Conservation (phyloP, 2,113 vertebrate genomes). For the Origma solitaria region DNA sequence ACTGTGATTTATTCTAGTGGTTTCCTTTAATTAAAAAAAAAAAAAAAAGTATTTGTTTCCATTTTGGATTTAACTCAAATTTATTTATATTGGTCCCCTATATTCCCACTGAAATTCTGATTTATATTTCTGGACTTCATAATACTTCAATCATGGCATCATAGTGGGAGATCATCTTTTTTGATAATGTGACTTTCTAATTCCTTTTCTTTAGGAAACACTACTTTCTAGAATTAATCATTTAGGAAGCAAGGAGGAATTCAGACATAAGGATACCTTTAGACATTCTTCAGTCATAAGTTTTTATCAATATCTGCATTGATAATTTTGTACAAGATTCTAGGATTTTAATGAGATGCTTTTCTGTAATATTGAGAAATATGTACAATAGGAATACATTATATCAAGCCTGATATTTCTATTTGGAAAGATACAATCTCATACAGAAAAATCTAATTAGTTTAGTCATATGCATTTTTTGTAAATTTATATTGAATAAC, state of each 20-base stretch:
- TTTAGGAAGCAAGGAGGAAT: neutral
- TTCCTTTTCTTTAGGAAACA: neutral
- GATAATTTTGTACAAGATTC: neutral
- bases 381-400: neutral
- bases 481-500: neutral
- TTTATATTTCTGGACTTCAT: neutral
- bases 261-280: neutral
- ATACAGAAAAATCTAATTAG: neutral
- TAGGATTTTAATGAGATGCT: neutral
- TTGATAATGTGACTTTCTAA: neutral
- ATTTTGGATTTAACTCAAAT: neutral
- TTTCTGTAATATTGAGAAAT: neutral
- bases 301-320: neutral
- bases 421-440: neutral
- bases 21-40: neutral
- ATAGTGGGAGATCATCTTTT: neutral
- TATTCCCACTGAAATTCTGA: neutral
- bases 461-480: neutral
- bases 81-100: neutral
- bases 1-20: neutral
- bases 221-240: neutral
- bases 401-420: neutral
- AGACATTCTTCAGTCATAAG: neutral
- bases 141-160: neutral
- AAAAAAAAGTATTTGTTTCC: neutral